phyloP scores from a whole-genome alignment of 2,888 invertebrate species.

The Plebejus melissa region DNA sequence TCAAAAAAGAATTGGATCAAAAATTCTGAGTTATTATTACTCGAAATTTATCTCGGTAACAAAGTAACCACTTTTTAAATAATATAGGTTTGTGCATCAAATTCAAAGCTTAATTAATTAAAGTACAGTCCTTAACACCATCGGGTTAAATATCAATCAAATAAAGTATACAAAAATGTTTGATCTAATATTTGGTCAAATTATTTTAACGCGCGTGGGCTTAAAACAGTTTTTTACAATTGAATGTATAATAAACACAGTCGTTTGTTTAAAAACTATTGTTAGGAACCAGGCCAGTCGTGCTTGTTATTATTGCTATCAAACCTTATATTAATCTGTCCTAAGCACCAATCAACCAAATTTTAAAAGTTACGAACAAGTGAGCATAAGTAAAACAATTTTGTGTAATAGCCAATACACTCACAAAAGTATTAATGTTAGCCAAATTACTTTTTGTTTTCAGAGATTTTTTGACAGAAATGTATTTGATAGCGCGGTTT shows the following conservation, averaged over 20 bases:
- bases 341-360: conserved; percentile 7
- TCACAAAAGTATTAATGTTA: no score
- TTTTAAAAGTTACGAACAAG: neutral
- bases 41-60: neutral
- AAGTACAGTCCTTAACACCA: neutral
- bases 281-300: conserved; percentile 23
- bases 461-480: no score
- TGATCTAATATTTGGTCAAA: neutral
- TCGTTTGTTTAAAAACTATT: conserved; percentile 5
- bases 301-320: conserved; percentile 12
- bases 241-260: neutral
- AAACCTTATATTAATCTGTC: neutral
- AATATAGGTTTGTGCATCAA: conserved; percentile 6
- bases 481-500: no score
- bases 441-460: no score
- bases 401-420: no score
- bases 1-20: neutral
- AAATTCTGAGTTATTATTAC: no score
- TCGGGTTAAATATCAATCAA: neutral
- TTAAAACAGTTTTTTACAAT: neutral
- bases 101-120: neutral
- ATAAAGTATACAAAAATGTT: neutral
- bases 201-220: neutral
- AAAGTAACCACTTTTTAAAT: neutral
- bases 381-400: neutral